Base-by-base conservation (phyloP, 2,113 vertebrate genomes). In the Sceloporus undulatus region DNA sequence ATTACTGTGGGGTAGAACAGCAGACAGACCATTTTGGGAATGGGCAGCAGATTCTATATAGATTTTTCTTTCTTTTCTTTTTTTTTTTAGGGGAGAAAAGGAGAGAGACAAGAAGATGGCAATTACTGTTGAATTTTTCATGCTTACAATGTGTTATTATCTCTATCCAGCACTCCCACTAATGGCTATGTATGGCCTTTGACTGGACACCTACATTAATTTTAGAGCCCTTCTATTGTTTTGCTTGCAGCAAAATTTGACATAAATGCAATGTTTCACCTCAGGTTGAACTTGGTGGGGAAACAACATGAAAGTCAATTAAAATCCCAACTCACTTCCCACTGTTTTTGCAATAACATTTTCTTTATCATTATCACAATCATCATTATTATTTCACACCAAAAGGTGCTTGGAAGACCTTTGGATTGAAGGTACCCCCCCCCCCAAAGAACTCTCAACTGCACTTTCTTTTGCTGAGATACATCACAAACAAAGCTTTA, bases 111-210 rank as follows among this genome's bases (percentile, higher is more conserved):
- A 94, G 93, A 92, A 91, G 87, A 91, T 76, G 88, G 89, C 89
- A 94, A 93, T 92, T 95, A 92, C 95, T 96, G 91, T 89, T 96
- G 93, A 95, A 95, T 96, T 96, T 96, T 96, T 96, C 94, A 95
- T 96, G 94, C 93, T 95, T 95, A 90, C 95, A 94, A 95, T 94
- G 91, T 92, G 71, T 77, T 84, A 95, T 94, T 96, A 95, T 95
- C 94, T 94, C 89, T 93, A 94, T 86, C 91, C 94, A 87, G 93
- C 83, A 89, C 87, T 91, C 89, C 86, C 0, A 2, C 92, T 95
- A 95, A 93, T 94, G 93, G 91, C 88, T 93, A 92, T 91, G 86
- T 95, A 93, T 95, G 94, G 94, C 91, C 95, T 95, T 88, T 94
- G 91, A 95, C 94, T 95, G 95, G 94, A 95, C 95, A 95, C 91